Conservation (phyloP, 2,113 vertebrate species). For the Neopipo cinnamomea region DNA sequence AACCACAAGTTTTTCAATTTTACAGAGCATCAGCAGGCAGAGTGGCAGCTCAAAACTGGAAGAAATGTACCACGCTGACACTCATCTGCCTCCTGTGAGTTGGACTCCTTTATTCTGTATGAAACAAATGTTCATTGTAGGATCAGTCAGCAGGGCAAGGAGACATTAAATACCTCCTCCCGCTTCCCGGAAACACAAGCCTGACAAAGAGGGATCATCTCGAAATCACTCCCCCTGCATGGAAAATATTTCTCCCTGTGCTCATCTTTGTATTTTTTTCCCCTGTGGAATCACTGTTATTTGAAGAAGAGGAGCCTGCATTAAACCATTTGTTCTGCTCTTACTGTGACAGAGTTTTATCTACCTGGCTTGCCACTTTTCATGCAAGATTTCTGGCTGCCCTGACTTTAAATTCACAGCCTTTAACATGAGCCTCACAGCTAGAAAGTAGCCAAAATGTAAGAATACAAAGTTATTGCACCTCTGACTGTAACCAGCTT, state of each 20-base stretch:
- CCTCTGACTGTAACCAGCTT: not conserved
- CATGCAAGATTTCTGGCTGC: not conserved
- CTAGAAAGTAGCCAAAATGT: not conserved
- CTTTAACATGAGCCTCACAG: not conserved
- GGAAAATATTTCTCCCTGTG: not conserved
- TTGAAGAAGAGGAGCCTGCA: not conserved
- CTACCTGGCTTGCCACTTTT: not conserved
- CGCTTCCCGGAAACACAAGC: not conserved
- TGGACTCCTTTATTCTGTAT: not conserved
- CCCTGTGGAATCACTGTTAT: rapidly evolving
- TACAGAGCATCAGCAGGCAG: not conserved
- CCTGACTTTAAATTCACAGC: not conserved
- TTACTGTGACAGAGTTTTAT: not conserved
- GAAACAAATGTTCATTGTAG: not conserved
- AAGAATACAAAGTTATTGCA: not conserved
- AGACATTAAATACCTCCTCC: not conserved
- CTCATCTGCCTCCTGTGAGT: not conserved
- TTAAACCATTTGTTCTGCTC: not conserved
- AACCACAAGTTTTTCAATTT: not conserved
- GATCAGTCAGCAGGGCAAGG: not conserved
- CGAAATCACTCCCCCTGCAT: not conserved
- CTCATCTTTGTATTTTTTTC: not conserved
- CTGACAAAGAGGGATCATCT: not conserved
- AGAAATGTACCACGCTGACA: not conserved
- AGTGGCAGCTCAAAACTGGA: not conserved